Base-by-base conservation (phyloP, 2,797 vertebrate species). In the Protosalanx chinensis region DNA sequence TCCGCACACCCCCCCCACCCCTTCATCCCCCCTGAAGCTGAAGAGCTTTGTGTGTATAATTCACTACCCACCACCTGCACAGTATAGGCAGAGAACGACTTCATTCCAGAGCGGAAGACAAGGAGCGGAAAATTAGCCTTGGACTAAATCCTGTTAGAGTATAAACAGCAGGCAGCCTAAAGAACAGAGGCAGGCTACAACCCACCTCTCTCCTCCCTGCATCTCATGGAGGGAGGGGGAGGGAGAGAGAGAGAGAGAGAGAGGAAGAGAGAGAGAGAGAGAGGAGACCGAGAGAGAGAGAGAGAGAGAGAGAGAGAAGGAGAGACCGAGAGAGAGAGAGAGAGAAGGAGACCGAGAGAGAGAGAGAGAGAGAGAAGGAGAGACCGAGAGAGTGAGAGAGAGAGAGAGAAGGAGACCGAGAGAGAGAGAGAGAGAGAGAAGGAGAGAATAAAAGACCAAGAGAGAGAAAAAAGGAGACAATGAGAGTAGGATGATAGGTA, bases 51-150 rank as follows among this genome's bases (percentile, higher is more conserved):
- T 76, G 82, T 88, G 78, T 84, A 87, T 91, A 90, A 90, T 91
- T 91, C 82, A 90, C 85, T 78, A 84, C 84, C 83, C 87, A 82
- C 88, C 89, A 88, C 88, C 87, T 90, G 90, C 84, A 88, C 82
- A 67, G 70, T 75, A 46, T 87, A 83, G 80, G 79, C 68, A 78
- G 77, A 65, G 77, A 87, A 13, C 10, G 81, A 86, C 83, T 90
- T 84, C 79, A 88, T 86, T 85, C 78, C 80, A 82, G 79, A 80
- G 80, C 29, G 68, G 72, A 82, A 81, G 82, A 85, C 82, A 75
- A 82, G 83, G 76, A 84, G 83, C 73, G 76, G 74, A 84, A 82
- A 88, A 86, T 85, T 81, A 84, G 76, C 78, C 83, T 63, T 75
- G 49, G 62, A 82, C 81, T 82, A 88, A 90, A 90, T 91, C 86